Base-by-base conservation (phyloP, 1,140 invertebrate species). In the Zaprionus camerounensis region DNA sequence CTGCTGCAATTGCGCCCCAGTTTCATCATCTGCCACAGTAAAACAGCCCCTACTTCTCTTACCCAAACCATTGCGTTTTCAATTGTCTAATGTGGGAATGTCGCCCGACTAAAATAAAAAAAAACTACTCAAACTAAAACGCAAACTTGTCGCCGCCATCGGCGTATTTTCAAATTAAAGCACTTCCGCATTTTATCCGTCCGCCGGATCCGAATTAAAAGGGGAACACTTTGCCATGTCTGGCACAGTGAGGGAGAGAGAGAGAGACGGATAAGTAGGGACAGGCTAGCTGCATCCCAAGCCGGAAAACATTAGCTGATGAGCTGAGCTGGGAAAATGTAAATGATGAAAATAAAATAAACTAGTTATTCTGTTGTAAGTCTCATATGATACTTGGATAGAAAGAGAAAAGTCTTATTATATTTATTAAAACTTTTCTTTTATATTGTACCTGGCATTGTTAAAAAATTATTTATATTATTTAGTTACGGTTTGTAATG, bases 81-180 rank as follows among this genome's bases (percentile, higher is more conserved):
- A 85, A 81, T 81, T 80, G 71, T 85, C 55, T 76, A 44, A 61
- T 78, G 81, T 83, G 81, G 81, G 81, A 84, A 83, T 71, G 72
- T 72, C 56, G 61, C 58, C 44, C 36, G 56, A 71, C 26, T 41
- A 24, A 67, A 72, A 63, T n/a, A 28, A 34, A 51, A 34, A 49
- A 22, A 70, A 65, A 12, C 34, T 51, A 71, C 26, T 36, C 22
- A 63, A 72, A 63, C 26, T 36, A 46, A 56, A 68, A 64, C 46
- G 34, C 44, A 71, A 51, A 70, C 57, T 62, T 51, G 53, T 69
- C 22, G 71, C 36, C 49, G 69, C 55, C 44, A 65, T 67, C 36
- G 66, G 66, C 57, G 41, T 34, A 66, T 71, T 84, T 84, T 78
- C 31, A 84, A 84, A 84, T 81, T 84, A 84, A 84, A 81, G 71